Conservation (phyloP, 2,888 invertebrate genomes). For the Stenodera caucasica region DNA sequence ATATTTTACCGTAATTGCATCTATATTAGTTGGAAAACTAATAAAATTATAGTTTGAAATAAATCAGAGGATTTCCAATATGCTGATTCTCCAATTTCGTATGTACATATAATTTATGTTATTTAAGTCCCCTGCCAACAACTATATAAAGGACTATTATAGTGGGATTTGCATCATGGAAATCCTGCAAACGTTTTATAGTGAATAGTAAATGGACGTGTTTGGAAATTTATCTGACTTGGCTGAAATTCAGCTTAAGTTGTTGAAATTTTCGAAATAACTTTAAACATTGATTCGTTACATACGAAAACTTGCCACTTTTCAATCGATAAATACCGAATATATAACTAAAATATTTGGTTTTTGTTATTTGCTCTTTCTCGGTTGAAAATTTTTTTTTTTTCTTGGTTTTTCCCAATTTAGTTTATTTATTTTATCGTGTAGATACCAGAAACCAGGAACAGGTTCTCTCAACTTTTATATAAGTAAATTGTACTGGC, state of each 20-base stretch:
- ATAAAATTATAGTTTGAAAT: not conserved
- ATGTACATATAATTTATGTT: slow-evolving; percentile 1
- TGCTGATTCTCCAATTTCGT: not conserved
- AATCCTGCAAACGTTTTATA: slow-evolving; percentile 5
- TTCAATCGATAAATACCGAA: no score
- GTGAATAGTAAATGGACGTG: slow-evolving; percentile 1
- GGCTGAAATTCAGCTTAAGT: not conserved
- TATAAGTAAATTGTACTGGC: slow-evolving; percentile 20
- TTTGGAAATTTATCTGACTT: not conserved
- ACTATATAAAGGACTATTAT: not conserved
- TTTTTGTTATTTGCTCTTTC: not conserved
- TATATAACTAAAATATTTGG: no score
- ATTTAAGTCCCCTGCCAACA: slow-evolving; percentile 1
- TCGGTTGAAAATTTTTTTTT: not conserved
- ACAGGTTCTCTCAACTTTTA: not conserved
- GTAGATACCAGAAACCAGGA: not conserved
- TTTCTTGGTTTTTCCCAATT: not conserved
- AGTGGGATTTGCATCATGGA: slow-evolving; percentile 1
- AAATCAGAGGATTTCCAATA: not conserved
- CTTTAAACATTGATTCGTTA: no score
- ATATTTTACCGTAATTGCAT: no score
- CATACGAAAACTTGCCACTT: no score
- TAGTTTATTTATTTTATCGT: not conserved
- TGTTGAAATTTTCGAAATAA: not conserved
- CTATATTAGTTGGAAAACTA: no score